Evolutionary conservation across 2,888 invertebrate species (phyloP).

Genomic region (Cylindroiulus punctatus): DNA sequence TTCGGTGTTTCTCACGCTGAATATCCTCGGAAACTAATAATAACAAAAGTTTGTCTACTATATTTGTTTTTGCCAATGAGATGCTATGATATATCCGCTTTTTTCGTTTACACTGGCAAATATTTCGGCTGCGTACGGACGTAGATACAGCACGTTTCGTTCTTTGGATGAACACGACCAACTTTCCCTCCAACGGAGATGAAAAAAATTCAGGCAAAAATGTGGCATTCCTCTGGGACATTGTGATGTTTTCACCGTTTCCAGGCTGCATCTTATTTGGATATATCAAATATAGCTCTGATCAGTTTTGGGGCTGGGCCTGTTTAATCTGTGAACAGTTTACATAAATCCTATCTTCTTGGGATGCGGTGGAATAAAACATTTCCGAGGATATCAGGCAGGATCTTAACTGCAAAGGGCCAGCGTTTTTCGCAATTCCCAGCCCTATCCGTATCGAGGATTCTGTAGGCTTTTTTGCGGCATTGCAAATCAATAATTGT

Average conservation of each 20-base stretch:
- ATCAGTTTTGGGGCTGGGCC: background rate
- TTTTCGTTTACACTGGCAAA: conserved; percentile 3
- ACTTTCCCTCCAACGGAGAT: background rate
- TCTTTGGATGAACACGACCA: background rate
- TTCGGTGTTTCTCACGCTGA: conserved; percentile 16
- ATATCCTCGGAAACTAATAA: conserved; percentile 38
- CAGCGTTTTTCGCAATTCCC: no score
- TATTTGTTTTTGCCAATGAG: conserved; percentile 27
- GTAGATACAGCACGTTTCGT: background rate
- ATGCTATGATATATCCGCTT: conserved; percentile 1
- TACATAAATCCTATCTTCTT: background rate
- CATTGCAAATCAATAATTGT: no score
- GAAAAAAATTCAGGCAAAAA: background rate
- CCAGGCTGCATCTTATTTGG: background rate
- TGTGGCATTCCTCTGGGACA: background rate
- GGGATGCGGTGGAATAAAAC: background rate
- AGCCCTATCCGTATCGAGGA: no score
- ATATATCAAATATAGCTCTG: background rate
- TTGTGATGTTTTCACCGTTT: background rate
- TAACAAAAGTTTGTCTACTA: conserved; percentile 12
- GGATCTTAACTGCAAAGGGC: background rate
- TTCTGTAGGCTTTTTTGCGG: no score
- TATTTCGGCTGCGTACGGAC: background rate
- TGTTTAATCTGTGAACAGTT: background rate
- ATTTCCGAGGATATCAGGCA: background rate